Percentiles rank a stretch among this genome's conserved stretches.
These are phyloP conservation scores for Platichthys flesus DNA, from an alignment of 2,113 vertebrate species.

Conservation along the genomic window DNA sequence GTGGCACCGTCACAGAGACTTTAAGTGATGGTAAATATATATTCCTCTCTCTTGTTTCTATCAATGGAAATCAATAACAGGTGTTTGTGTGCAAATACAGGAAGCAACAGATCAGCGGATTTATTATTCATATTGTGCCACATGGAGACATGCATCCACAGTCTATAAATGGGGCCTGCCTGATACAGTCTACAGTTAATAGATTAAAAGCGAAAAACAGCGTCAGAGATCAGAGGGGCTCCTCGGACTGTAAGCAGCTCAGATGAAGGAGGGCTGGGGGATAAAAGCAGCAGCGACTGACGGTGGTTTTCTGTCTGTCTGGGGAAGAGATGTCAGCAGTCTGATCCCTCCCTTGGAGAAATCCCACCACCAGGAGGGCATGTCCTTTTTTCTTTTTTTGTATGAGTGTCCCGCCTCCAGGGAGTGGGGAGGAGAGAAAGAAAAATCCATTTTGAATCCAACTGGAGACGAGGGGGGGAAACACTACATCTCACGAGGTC, in stretches of 20 bases:
- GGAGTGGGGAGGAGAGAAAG: background rate
- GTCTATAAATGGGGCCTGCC: background rate
- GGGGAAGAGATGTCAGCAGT: conserved; percentile 4
- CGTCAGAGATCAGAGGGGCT: background rate
- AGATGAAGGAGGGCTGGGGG: background rate
- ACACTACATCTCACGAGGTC: background rate
- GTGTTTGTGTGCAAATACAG: background rate
- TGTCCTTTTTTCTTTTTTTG: background rate
- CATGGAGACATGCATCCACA: too few relatives aligned
- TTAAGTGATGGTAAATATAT: background rate
- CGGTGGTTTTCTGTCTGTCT: conserved; percentile 13
- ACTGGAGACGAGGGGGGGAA: background rate
- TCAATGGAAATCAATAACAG: background rate
- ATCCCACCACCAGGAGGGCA: background rate
- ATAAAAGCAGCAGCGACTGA: background rate
- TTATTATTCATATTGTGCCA: background rate
- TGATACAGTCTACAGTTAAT: too few relatives aligned
- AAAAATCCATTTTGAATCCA: background rate
- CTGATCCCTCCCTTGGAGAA: conserved; percentile 16
- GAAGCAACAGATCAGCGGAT: background rate
- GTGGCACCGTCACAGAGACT: too few relatives aligned
- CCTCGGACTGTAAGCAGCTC: background rate
- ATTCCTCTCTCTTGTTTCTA: background rate
- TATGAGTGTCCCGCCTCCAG: background rate
- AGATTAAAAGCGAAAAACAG: too few relatives aligned